Conservation (phyloP, 35 echinoderm and acorn worm species). For the Diadema setosum region DNA sequence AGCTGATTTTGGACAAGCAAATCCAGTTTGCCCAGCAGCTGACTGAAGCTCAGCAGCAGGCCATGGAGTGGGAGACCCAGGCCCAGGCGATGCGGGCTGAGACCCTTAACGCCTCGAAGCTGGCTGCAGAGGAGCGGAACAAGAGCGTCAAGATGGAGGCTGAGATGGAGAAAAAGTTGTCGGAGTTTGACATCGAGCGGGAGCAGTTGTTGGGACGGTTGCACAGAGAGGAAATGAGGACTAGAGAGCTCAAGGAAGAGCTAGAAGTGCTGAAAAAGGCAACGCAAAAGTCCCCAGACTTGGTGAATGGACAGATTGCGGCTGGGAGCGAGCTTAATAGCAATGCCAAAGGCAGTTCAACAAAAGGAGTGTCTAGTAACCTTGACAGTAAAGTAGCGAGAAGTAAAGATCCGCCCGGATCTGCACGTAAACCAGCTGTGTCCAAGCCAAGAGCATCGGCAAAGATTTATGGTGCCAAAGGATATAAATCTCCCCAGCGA, state of each 20-base stretch:
- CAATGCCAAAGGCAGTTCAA: background rate
- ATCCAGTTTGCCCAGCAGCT: slow-evolving; percentile 54
- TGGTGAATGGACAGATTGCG: background rate
- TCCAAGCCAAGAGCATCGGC: slow-evolving; percentile 4
- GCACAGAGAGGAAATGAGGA: slow-evolving; percentile 88
- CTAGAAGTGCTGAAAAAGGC: slow-evolving; percentile 12
- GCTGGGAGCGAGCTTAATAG: background rate
- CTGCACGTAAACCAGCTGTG: background rate
- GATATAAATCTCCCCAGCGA: slow-evolving; percentile 58
- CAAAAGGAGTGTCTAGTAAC: slow-evolving; percentile 3
- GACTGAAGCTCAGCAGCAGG: slow-evolving; percentile 51
- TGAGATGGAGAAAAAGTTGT: slow-evolving; percentile 89
- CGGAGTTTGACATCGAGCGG: slow-evolving; percentile 96
- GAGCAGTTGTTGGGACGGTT: slow-evolving; percentile 86
- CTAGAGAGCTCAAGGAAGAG: slow-evolving; percentile 66
- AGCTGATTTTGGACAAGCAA: slow-evolving; percentile 77
- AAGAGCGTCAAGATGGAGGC: slow-evolving; percentile 84
- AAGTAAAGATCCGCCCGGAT: background rate
- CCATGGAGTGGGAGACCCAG: slow-evolving; percentile 60
- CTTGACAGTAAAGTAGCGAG: background rate
- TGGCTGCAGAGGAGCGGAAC: slow-evolving; percentile 39
- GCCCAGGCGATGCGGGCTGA: slow-evolving; percentile 64
- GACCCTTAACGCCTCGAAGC: background rate
- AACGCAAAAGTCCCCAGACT: background rate
- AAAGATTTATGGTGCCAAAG: slow-evolving; percentile 65